Evolutionary conservation across 2,113 vertebrate species (phyloP), one percentile per base, ranked within the genome.

Genomic region (Dinomys branickii): DNA sequence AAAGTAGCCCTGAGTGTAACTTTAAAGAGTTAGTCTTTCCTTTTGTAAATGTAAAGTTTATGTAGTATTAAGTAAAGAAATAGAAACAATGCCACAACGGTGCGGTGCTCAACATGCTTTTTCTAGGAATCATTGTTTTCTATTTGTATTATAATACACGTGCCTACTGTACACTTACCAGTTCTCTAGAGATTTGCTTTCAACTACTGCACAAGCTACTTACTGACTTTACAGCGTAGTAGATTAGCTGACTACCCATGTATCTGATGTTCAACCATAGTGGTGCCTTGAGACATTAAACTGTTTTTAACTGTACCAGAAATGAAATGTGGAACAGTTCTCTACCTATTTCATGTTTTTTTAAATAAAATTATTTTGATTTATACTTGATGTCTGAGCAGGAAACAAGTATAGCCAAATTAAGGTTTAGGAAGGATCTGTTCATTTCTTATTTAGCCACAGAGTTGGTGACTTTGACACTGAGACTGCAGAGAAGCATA

Each of bases 21-120:
- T 97, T 95, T 97, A 94, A 98, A 78, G 93, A 89, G 96, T 96
- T 97, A 98, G 97, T 98, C 94, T 98, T 98, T 98, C 82, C 85
- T 98, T 98, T 98, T 97, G 96, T 98, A 98, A 98, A 97, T 95
- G 95, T 98, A 94, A 97, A 78, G 97, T 99, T 98, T 99, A 98
- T 97, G 83, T 98, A 98, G 98, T 92, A 28, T 98, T 98, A 99
- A 98, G 98, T 97, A 95, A 98, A 98, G 94, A 98, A 97, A 98
- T 63, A 98, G 83, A 97, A 89, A 98, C 93, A 97, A 98, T 97
- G 98, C 97, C 97, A 98, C 97, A 98, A 98, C 90, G 99, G 99
- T 99, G 99, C 92, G 99, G 99, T 99, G 99, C 99, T 99, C 98
- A 99, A 98, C 98, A 98, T 98, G 98, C 98, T 99, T 98, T 98